Conservation (phyloP, 2,113 vertebrate genomes). For the Tamias sibiricus region DNA sequence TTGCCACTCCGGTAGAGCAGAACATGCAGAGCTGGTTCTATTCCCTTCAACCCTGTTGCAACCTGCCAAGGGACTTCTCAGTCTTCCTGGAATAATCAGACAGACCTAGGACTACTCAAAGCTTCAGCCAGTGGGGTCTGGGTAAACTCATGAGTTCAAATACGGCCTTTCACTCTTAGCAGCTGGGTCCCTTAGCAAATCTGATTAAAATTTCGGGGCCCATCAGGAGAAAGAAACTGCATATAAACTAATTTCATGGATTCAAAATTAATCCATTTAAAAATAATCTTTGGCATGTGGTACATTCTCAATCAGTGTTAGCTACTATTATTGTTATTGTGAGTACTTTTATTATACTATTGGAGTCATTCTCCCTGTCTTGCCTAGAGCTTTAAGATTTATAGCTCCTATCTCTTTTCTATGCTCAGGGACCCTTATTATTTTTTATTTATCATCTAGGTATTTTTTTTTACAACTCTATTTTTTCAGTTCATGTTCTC, state of each 20-base stretch:
- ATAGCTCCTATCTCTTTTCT: background rate
- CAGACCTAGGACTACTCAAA: background rate
- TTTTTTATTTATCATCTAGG: background rate
- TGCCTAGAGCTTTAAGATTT: background rate
- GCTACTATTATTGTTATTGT: background rate
- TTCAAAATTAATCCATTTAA: background rate
- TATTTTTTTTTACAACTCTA: background rate
- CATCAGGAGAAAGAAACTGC: background rate
- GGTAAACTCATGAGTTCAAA: background rate
- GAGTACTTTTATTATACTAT: background rate
- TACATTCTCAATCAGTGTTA: background rate
- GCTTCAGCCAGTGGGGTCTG: accelerated
- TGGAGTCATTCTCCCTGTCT: background rate
- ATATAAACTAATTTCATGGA: background rate
- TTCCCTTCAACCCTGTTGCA: background rate
- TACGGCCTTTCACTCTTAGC: background rate
- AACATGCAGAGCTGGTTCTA: background rate
- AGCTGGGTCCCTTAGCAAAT: background rate
- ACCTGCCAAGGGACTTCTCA: background rate
- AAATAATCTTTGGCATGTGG: background rate
- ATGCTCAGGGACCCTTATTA: background rate
- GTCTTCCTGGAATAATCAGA: background rate
- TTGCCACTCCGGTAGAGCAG: background rate
- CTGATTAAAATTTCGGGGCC: background rate
- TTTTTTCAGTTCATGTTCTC: background rate